Percentiles rank a stretch among this genome's conserved stretches.
Conservation (phyloP, 2,888 invertebrate genomes). For the Chloroclystis v-ata region DNA sequence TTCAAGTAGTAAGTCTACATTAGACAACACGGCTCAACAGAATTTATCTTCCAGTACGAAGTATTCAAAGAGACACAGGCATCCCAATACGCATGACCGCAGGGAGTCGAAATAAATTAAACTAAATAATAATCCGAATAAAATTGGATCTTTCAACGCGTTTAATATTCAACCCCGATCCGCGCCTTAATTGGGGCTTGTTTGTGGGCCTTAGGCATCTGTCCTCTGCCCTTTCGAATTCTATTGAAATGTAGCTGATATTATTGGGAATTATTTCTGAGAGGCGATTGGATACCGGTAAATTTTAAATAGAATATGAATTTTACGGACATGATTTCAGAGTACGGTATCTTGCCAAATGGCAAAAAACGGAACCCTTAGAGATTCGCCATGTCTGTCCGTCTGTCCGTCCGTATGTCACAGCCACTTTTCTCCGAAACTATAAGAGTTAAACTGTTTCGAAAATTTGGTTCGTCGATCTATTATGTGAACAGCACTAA, state of each 20-base stretch:
- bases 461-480: too few species aligned
- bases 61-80: background rate
- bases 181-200: slow-evolving; percentile 15
- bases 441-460: too few species aligned
- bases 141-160: slow-evolving; percentile 22
- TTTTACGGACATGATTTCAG: too few species aligned
- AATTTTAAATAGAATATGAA: too few species aligned
- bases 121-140: slow-evolving; percentile 24
- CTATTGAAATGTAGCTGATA: background rate
- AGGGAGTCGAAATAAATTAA: slow-evolving; percentile 20
- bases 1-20: too few species aligned
- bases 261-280: background rate
- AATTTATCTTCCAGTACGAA: background rate
- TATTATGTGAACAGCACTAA: too few species aligned
- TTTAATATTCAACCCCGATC: slow-evolving; percentile 24
- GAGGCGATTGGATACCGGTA: background rate
- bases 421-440: too few species aligned
- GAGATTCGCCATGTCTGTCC: too few species aligned
- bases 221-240: background rate
- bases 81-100: slow-evolving; percentile 12
- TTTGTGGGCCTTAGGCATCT: background rate
- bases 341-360: too few species aligned
- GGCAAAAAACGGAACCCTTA: too few species aligned
- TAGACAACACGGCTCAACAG: background rate
- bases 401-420: too few species aligned